Conservation (phyloP, 2,797 vertebrate species). For the Lagodon rhomboides region DNA sequence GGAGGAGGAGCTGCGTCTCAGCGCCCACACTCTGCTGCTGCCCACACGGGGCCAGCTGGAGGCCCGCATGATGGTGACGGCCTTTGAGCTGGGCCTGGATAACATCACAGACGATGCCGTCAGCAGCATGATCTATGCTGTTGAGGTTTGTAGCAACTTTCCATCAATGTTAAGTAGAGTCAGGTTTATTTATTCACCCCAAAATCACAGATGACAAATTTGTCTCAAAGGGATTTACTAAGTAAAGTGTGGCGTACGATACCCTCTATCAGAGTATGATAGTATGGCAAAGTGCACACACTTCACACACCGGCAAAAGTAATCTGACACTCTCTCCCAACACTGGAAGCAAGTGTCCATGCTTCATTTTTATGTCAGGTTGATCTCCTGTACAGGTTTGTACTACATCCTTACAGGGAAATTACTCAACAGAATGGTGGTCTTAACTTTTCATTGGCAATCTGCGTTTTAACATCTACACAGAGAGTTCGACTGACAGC, state of each 20-base stretch:
- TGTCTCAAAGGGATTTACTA: background rate
- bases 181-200: background rate
- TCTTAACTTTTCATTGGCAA: background rate
- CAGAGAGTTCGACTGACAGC: background rate
- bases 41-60: slow-evolving; percentile 95
- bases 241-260: too few relatives aligned
- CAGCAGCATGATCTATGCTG: slow-evolving; percentile 88
- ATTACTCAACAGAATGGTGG: background rate
- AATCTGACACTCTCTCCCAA: too few relatives aligned
- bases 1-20: slow-evolving; percentile 96
- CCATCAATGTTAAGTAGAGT: background rate
- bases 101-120: slow-evolving; percentile 95
- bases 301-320: too few relatives aligned
- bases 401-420: background rate
- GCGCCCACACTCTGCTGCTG: slow-evolving; percentile 95
- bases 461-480: background rate
- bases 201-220: background rate
- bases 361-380: background rate
- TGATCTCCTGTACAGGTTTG: background rate
- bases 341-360: background rate
- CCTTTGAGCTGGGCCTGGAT: slow-evolving; percentile 95
- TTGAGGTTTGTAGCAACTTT: slow-evolving; percentile 87
- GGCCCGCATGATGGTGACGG: slow-evolving; percentile 97
- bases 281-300: background rate
- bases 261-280: background rate